phyloP scores from a whole-genome alignment of 2,888 invertebrate species.

The Saturnia pavonia region DNA sequence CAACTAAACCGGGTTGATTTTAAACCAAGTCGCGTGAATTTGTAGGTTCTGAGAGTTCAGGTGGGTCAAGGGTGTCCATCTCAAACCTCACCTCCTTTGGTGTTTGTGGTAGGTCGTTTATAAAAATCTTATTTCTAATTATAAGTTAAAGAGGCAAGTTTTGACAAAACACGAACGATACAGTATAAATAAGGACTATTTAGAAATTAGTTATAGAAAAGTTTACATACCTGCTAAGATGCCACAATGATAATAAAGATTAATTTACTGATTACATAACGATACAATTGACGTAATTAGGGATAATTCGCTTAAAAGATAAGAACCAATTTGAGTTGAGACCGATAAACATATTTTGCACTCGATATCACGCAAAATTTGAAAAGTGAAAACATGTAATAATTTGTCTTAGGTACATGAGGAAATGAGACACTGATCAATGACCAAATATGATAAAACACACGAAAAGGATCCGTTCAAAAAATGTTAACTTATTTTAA shows the following conservation, averaged over 20 bases:
- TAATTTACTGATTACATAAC: background rate
- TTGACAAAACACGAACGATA: background rate
- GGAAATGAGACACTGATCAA: no score
- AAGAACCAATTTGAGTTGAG: background rate
- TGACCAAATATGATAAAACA: no score
- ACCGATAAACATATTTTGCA: constrained; percentile 18
- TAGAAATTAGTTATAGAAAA: background rate
- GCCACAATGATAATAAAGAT: background rate
- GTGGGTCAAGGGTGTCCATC: no score
- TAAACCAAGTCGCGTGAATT: no score
- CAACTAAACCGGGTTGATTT: no score
- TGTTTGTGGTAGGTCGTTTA: background rate
- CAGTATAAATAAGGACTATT: background rate
- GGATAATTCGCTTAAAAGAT: background rate
- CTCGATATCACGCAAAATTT: constrained; percentile 49
- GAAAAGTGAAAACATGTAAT: background rate
- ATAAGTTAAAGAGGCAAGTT: background rate
- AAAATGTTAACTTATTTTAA: constrained; percentile 34
- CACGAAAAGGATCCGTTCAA: no score
- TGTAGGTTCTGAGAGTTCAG: no score
- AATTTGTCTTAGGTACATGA: no score
- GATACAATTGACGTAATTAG: background rate
- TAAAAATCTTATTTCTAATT: background rate
- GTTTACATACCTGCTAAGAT: background rate
- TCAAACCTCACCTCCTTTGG: no score